Evolutionary conservation across 1,140 invertebrate species (phyloP).

Genomic region (Drosophila sp.): DNA sequence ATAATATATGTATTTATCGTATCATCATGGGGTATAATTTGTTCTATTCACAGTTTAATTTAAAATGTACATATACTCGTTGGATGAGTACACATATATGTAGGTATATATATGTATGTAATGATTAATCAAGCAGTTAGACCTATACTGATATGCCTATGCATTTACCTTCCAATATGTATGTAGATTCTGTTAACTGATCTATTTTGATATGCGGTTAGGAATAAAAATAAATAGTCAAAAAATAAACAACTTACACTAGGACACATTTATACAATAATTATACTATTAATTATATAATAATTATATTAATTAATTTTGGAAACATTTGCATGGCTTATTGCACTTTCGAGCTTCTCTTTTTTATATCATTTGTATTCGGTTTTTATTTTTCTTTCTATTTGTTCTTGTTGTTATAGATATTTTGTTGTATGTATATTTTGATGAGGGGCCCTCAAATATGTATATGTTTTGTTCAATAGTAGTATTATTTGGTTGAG

Average conservation of each 20-base stretch:
- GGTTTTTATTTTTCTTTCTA: constrained; percentile 12
- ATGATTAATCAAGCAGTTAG: constrained; percentile 15
- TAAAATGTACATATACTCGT: constrained; percentile 52
- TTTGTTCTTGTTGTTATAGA: constrained; percentile 12
- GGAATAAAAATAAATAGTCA: constrained; percentile 42
- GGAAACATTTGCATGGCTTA: constrained; percentile 64
- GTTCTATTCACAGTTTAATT: constrained; percentile 76
- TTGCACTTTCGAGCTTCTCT: constrained; percentile 76
- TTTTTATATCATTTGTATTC: constrained; percentile 23
- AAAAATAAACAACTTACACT: constrained; percentile 49
- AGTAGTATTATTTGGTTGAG: constrained; percentile 89
- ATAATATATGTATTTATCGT: constrained; percentile 58
- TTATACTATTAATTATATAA: constrained; percentile 26
- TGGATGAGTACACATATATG: constrained; percentile 44
- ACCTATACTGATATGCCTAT: constrained; percentile 19
- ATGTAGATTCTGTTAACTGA: constrained; percentile 1
- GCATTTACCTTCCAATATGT: constrained; percentile 9
- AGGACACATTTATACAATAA: constrained; percentile 44
- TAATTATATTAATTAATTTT: constrained; percentile 43
- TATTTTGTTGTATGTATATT: constrained; percentile 22
- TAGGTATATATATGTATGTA: constrained; percentile 36
- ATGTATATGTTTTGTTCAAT: constrained; percentile 71
- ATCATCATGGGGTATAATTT: constrained; percentile 71
- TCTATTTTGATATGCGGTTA: constrained; percentile 15
- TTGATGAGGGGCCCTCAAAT: constrained; percentile 45